Base-by-base conservation (phyloP, 2,113 vertebrate genomes). In the Athene cunicularia region DNA sequence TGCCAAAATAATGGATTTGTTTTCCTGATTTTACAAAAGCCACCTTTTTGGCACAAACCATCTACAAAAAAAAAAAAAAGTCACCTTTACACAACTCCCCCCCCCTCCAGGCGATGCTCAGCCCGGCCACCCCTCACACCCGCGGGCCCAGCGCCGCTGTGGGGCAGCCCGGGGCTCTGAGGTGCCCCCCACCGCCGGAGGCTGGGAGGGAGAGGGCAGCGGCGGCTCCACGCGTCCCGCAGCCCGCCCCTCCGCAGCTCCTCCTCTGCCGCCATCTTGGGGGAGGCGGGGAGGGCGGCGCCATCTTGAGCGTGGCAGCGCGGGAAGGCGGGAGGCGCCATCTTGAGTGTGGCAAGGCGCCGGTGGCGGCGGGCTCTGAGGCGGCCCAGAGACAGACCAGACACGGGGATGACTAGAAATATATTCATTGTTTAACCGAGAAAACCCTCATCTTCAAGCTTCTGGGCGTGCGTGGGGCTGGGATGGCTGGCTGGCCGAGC, bases 91-190 rank as follows among this genome's bases (percentile, higher is more conserved):
- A 28, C 37, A 39, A 15, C 4, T 11, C 33, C 6, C 6, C n/a
- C n/a, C 39, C 15, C 5, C 32, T 60, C 28, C 53, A 60, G 68
- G 39, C 2, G 12, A 55, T 6, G 49, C 80, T 58, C 98, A 93
- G 98, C 97, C 95, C 94, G 64, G 93, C 98, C 98, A 98, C 95
- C 98, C 98, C 98, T 99, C 97, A 98, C 98, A 79, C 99, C 99
- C 98, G 97, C 98, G 98, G 98, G 98, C 98, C 98, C 98, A 98
- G 98, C 98, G 98, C 98, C 88, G 76, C 97, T 98, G 98, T 98
- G 98, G 98, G 58, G 97, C 98, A 97, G 98, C 56, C 97, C 22
- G 8, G 26, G 18, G 43, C 73, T 7, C 5, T 9, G 28, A 1
- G 6, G 14, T 1, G 59, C 45, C 7, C 4, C 1, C 7, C 7